Evolutionary conservation across 2,888 invertebrate species (phyloP), one percentile per base, ranked within the genome.

Genomic region (Epinotia demarniana): DNA sequence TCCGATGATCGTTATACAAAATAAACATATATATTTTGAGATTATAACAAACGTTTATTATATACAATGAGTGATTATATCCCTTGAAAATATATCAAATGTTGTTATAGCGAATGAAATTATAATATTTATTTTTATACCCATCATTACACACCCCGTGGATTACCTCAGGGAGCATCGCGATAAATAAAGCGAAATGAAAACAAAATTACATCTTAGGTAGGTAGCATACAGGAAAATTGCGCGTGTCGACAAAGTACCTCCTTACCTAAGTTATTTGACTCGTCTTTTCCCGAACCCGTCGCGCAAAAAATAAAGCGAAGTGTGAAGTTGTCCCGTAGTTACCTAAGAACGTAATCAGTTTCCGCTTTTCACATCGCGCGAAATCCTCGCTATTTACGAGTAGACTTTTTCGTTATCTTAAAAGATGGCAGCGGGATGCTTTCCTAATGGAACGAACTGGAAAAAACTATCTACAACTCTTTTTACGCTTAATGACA

Each of bases 251-350:
- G 82, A 81, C 89, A 89, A 90, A 92, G 90, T 91, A 89, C 87
- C 89, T 90, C 90, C 90, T 86, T 90, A 89, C 89, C 89, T 39
- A 85, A 89, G 87, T 89, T 91, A 91, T 91, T 92, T 89, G 86
- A 89, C 85, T 83, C 84, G 79, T 84, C 87, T 86, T 86, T 88
- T 85, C 82, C 84, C 82, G 78, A 79, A 77, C 81, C 80, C 78
- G 79, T 80, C 78, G 67, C 80, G 80, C 84, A 90, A 89, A 90
- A 90, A 90, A 89, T 81, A 81, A 77, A 79, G 77, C 80, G 70
- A 79, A 81, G 79, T 72, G 78, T 61, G 78, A 77, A 80, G 77
- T 78, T 76, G 75, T 79, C 73, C 77, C 76, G 74, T 77, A 71
- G 76, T 71, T 69, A 60, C 68, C 55, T 69, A 69, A 68, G 63